Conservation (phyloP, 2,888 invertebrate genomes). For the Lycaena phlaeas region DNA sequence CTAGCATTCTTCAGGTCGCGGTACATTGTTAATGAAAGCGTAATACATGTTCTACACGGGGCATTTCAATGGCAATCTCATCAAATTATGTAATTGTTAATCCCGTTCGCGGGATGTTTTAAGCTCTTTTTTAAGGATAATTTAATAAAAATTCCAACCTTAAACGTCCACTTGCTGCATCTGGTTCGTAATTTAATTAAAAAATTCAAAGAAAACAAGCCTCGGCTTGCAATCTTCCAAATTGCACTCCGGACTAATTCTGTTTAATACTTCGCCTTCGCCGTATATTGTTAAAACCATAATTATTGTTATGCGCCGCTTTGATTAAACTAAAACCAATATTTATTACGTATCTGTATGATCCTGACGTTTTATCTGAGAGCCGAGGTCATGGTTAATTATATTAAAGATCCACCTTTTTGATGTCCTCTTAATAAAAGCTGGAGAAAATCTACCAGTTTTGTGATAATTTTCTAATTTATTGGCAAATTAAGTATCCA, state of each 20-base stretch:
- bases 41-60: too few relatives aligned
- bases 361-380: slow-evolving; percentile 28
- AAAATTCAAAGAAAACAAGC: slow-evolving; percentile 68
- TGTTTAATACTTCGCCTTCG: slow-evolving; percentile 61
- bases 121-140: slow-evolving; percentile 4
- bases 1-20: too few relatives aligned
- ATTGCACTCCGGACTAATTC: slow-evolving; percentile 67
- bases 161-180: slow-evolving; percentile 47
- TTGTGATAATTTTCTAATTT: background rate
- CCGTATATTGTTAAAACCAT: slow-evolving; percentile 65
- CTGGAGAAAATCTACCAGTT: background rate
- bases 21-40: too few relatives aligned
- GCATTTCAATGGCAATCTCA: too few relatives aligned
- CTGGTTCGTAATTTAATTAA: slow-evolving; percentile 68
- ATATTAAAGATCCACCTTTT: slow-evolving; percentile 31
- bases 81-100: slow-evolving; percentile 5
- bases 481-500: background rate
- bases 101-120: background rate
- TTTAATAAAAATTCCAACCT: slow-evolving; percentile 7
- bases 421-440: slow-evolving; percentile 19
- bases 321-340: slow-evolving; percentile 72
- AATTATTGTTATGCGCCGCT: slow-evolving; percentile 57
- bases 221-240: slow-evolving; percentile 56
- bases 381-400: slow-evolving; percentile 20
- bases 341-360: slow-evolving; percentile 58